Evolutionary conservation across 2,888 invertebrate genomes (phyloP).

Genomic region (Ophion ellenae): DNA sequence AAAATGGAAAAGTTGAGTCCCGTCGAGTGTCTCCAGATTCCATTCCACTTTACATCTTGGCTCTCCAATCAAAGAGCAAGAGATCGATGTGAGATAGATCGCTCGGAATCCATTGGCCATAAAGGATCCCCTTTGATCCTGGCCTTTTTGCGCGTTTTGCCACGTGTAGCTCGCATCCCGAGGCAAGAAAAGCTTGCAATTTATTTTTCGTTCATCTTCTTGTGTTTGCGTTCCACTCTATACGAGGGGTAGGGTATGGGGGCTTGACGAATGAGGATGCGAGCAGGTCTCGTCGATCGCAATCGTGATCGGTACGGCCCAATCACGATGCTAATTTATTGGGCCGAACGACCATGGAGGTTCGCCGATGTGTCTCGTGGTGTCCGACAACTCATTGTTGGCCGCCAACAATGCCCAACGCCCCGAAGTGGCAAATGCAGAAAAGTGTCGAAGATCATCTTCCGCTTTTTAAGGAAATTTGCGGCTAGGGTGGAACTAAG

Average conservation of each 20-base stretch:
- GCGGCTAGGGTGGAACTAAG: no score
- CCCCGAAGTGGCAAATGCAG: no score
- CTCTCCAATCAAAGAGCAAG: constrained; percentile 62
- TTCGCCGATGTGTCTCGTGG: background rate
- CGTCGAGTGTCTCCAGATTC: constrained; percentile 56
- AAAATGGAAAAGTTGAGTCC: constrained; percentile 22
- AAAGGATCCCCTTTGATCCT: background rate
- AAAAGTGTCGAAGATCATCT: background rate
- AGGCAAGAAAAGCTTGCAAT: constrained; percentile 6
- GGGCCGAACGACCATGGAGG: background rate
- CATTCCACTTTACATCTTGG: constrained; percentile 76
- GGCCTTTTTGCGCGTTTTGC: background rate
- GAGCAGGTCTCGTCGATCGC: background rate
- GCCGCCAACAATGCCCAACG: no score
- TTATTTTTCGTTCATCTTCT: background rate
- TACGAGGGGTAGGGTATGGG: background rate
- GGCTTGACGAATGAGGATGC: background rate
- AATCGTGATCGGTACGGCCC: background rate
- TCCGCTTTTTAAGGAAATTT: no score
- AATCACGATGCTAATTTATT: background rate
- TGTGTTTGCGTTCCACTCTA: background rate
- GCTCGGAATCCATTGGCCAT: constrained; percentile 34
- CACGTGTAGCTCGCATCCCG: background rate
- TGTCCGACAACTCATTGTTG: no score
- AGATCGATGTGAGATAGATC: constrained; percentile 41